phyloP scores from a whole-genome alignment of 2,888 invertebrate species.

The Plagodis pulveraria region DNA sequence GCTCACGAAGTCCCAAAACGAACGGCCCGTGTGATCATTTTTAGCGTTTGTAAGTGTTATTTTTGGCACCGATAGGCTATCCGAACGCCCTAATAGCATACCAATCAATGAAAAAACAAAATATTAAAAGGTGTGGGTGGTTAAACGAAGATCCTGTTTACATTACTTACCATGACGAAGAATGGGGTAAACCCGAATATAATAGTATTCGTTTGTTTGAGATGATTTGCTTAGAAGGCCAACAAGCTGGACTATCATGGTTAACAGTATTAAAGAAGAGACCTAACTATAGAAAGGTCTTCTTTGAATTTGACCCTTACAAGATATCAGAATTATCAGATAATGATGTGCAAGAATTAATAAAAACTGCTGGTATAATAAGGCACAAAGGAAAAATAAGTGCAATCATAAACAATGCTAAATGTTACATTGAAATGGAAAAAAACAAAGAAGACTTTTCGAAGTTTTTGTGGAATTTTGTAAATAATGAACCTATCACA shows the following conservation, averaged over 20 bases:
- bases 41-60: too few relatives aligned
- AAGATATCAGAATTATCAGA: slow-evolving; percentile 52
- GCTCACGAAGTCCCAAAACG: too few relatives aligned
- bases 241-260: slow-evolving; percentile 78
- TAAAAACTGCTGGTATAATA: slow-evolving; percentile 55
- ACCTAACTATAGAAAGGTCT: slow-evolving; percentile 58
- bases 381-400: slow-evolving; percentile 70
- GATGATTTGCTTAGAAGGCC: slow-evolving; percentile 76
- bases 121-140: slow-evolving; percentile 61
- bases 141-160: slow-evolving; percentile 65
- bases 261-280: slow-evolving; percentile 73
- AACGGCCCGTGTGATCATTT: too few relatives aligned
- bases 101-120: neutral
- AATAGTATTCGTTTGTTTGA: slow-evolving; percentile 64
- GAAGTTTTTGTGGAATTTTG: slow-evolving; percentile 70
- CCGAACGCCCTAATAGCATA: too few relatives aligned
- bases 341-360: slow-evolving; percentile 48
- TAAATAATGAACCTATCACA: slow-evolving; percentile 56
- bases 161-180: slow-evolving; percentile 70
- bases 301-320: slow-evolving; percentile 62
- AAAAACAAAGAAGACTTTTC: slow-evolving; percentile 61
- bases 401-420: slow-evolving; percentile 69
- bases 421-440: slow-evolving; percentile 64
- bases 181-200: slow-evolving; percentile 71
- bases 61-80: too few relatives aligned